Percentiles rank a stretch among this genome's conserved stretches.
Conservation (phyloP, 2,888 invertebrate genomes). For the Oasisia sp. region DNA sequence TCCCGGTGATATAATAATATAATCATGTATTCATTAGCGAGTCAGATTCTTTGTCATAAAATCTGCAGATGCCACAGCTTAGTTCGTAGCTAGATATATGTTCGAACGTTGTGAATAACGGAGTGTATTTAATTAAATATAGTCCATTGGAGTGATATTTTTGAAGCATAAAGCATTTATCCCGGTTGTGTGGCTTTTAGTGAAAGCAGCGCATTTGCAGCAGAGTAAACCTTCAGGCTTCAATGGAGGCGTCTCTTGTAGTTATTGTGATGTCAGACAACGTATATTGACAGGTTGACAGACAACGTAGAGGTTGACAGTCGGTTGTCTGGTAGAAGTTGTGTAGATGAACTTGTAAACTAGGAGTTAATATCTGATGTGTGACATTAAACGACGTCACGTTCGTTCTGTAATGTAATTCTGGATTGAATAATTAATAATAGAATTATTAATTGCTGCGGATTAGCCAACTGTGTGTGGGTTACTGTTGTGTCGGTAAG, state of each 20-base stretch:
- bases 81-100: not conserved
- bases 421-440: not conserved
- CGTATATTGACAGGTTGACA: not conserved
- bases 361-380: not conserved
- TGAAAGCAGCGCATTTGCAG: not conserved
- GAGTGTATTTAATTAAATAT: slow-evolving; percentile 1
- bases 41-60: not conserved
- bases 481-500: not conserved
- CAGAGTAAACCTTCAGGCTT: not conserved
- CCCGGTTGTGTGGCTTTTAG: slow-evolving; percentile 17
- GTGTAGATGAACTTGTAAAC: not conserved
- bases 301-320: not conserved
- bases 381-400: not conserved
- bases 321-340: not conserved
- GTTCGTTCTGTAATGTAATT: not conserved
- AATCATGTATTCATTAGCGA: not conserved
- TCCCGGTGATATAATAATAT: not conserved
- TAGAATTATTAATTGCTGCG: not conserved
- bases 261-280: slow-evolving; percentile 7
- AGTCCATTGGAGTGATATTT: not conserved
- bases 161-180: not conserved
- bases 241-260: not conserved
- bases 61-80: not conserved
- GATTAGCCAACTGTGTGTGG: not conserved
- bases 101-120: slow-evolving; percentile 10